Evolutionary conservation across 2,113 vertebrate genomes (phyloP).

Genomic region (Pelodiscus sinensis): DNA sequence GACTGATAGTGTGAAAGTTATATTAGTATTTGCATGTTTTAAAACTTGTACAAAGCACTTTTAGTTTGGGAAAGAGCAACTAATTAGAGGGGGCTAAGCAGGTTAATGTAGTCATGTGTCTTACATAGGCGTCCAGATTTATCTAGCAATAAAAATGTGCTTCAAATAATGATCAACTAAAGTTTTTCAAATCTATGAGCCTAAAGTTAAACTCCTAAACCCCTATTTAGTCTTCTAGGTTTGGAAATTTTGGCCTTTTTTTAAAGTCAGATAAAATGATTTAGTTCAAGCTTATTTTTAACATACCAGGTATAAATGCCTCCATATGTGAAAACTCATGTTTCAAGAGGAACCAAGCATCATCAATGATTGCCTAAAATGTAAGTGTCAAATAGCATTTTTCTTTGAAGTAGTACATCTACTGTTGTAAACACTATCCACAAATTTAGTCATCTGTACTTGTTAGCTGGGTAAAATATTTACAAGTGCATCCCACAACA

Average conservation of each 20-base stretch:
- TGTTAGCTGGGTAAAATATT: constrained; percentile 80
- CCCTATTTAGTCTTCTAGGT: constrained; percentile 32
- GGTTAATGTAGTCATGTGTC: constrained; percentile 66
- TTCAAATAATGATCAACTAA: constrained; percentile 63
- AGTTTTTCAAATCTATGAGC: constrained; percentile 72
- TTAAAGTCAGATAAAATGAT: constrained; percentile 62
- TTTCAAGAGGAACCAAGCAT: constrained; percentile 76
- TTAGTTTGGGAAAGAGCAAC: constrained; percentile 73
- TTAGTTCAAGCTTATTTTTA: constrained; percentile 67
- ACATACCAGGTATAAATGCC: constrained; percentile 70
- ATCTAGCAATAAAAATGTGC: constrained; percentile 61
- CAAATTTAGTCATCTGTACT: constrained; percentile 80
- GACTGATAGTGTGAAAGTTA: constrained; percentile 36
- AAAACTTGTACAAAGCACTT: constrained; percentile 43
- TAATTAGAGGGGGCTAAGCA: constrained; percentile 74
- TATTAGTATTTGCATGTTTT: constrained; percentile 33
- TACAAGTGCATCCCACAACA: constrained; percentile 81
- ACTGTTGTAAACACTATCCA: constrained; percentile 85
- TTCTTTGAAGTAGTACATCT: constrained; percentile 80
- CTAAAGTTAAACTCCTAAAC: background rate
- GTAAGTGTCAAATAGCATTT: constrained; percentile 76
- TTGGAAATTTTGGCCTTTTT: constrained; percentile 63
- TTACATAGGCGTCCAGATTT: constrained; percentile 65
- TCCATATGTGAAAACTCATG: constrained; percentile 61
- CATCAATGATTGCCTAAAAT: constrained; percentile 70